phyloP scores from a whole-genome alignment of 2,888 invertebrate species.

The Eilema griseolum region DNA sequence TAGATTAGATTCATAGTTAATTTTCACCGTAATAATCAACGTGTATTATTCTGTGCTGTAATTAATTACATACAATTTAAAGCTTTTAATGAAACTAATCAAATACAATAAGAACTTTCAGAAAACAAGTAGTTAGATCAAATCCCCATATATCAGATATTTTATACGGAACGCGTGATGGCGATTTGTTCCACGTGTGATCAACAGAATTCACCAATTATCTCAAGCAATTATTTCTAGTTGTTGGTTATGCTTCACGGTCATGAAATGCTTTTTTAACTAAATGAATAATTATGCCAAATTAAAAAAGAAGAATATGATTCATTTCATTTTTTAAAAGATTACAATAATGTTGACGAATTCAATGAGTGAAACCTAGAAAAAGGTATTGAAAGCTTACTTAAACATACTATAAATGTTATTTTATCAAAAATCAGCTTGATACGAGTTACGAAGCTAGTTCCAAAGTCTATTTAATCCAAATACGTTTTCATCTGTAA shows the following conservation, averaged over 20 bases:
- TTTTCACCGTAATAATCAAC: neutral
- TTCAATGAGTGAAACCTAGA: neutral
- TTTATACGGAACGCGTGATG: slow-evolving; percentile 72
- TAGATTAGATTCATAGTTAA: neutral
- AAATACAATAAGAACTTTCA: slow-evolving; percentile 59
- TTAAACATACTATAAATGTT: neutral
- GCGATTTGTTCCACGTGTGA: slow-evolving; percentile 74
- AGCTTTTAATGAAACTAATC: slow-evolving; percentile 45
- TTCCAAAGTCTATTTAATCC: too few relatives aligned
- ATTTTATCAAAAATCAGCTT: neutral
- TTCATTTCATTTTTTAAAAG: slow-evolving; percentile 20
- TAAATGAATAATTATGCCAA: slow-evolving; percentile 39
- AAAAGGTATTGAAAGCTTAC: neutral
- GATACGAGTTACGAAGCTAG: neutral
- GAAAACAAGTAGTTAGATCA: slow-evolving; percentile 69
- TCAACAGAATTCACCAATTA: slow-evolving; percentile 72
- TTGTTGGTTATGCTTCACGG: slow-evolving; percentile 72
- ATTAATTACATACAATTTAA: neutral
- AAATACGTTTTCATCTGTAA: too few relatives aligned
- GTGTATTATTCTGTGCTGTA: neutral
- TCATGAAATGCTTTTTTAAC: slow-evolving; percentile 62
- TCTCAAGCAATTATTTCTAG: slow-evolving; percentile 66
- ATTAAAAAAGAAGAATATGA: slow-evolving; percentile 34
- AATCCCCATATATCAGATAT: slow-evolving; percentile 66
- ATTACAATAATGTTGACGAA: neutral